Percentiles rank a stretch among this genome's conserved stretches.
phyloP scores from a whole-genome alignment of 1,140 invertebrate genomes.

The Colletes latitarsis region DNA sequence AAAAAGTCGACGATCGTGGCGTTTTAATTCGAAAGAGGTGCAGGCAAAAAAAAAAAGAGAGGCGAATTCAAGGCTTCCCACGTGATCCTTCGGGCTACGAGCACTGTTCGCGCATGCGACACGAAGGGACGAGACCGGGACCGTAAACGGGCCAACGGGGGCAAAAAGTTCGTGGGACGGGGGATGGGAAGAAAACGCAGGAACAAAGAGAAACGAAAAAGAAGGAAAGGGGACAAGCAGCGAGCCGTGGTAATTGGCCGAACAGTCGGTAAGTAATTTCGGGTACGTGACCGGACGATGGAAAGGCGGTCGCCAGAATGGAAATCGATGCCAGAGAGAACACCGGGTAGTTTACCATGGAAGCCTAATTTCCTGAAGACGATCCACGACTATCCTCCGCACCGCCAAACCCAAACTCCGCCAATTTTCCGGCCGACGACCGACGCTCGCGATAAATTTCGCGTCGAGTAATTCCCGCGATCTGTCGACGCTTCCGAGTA shows the following conservation, averaged over 20 bases:
- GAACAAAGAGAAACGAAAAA: conserved; percentile 4
- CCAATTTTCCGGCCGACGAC: background rate
- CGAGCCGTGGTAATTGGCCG: conserved; percentile 52
- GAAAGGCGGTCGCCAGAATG: conserved; percentile 45
- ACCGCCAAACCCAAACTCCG: background rate
- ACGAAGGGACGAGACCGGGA: conserved; percentile 7
- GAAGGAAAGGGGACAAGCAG: conserved; percentile 20
- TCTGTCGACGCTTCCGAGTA: background rate
- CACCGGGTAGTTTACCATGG: conserved; percentile 46
- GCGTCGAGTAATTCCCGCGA: background rate
- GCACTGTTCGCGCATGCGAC: conserved; percentile 4
- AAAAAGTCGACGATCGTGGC: conserved; percentile 20
- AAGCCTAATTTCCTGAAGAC: conserved; percentile 51
- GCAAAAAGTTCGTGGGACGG: background rate
- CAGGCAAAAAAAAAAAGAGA: background rate
- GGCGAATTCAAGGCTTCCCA: conserved; percentile 22
- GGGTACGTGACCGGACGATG: conserved; percentile 48
- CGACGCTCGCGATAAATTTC: conserved; percentile 9
- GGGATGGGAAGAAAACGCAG: background rate
- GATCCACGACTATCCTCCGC: conserved; percentile 1
- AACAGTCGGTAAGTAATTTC: conserved; percentile 58
- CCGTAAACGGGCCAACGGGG: conserved; percentile 23
- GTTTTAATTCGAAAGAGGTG: conserved; percentile 25
- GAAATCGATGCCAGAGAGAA: conserved; percentile 51
- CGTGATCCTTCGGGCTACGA: conserved; percentile 11